Evolutionary conservation across 2,888 invertebrate genomes (phyloP).

Genomic region (Agrenia bidenticulata): DNA sequence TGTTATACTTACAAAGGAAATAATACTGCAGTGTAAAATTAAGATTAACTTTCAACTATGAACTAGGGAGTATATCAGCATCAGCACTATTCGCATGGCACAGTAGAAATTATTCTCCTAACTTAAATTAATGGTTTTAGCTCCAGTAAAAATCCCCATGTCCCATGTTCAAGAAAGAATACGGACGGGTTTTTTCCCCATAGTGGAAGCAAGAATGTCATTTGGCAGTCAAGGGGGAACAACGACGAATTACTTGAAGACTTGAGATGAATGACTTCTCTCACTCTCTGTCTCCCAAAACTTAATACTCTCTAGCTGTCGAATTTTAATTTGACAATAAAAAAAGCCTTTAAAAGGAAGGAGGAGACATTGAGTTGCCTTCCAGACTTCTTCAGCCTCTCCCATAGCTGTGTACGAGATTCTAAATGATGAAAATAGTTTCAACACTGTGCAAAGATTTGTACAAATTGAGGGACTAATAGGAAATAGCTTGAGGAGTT

Average conservation of each 20-base stretch:
- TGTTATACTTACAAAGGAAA: background rate
- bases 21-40: background rate
- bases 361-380: background rate
- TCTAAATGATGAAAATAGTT: constrained; percentile 5
- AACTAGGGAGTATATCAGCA: no score
- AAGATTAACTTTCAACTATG: background rate
- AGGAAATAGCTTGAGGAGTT: no score
- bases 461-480: background rate
- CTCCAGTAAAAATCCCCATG: constrained; percentile 2
- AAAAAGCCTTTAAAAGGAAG: constrained; percentile 2
- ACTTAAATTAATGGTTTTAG: constrained; percentile 2
- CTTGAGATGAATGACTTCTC: constrained; percentile 7
- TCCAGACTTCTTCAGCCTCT: background rate
- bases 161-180: background rate
- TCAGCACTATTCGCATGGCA: no score
- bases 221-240: constrained; percentile 1
- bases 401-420: background rate
- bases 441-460: background rate
- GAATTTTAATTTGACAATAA: constrained; percentile 12
- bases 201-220: background rate
- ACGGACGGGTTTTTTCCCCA: no score
- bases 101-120: background rate
- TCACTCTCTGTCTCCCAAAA: background rate
- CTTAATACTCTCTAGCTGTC: constrained; percentile 1
- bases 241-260: constrained; percentile 3